Conservation (phyloP, 2,888 invertebrate genomes). For the Operophtera brumata region DNA sequence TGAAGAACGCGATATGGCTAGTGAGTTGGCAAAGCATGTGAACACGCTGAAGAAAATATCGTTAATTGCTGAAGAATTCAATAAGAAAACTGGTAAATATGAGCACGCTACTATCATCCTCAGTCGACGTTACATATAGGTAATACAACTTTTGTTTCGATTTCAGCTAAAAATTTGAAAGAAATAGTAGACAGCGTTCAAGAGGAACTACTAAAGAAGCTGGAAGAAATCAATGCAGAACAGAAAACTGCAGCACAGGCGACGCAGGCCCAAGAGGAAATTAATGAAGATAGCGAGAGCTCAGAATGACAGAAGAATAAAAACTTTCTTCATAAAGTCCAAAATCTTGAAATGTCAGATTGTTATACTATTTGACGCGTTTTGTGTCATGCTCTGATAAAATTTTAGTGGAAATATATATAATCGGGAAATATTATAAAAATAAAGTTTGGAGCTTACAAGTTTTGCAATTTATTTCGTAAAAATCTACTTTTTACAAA, state of each 20-base stretch:
- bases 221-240: slow-evolving; percentile 63
- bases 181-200: slow-evolving; percentile 74
- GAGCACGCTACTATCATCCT: background rate
- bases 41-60: slow-evolving; percentile 67
- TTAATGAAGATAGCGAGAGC: slow-evolving; percentile 4
- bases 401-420: slow-evolving; percentile 20
- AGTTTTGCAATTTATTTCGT: background rate
- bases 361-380: slow-evolving; percentile 14
- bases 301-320: slow-evolving; percentile 21
- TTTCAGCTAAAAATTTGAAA: slow-evolving; percentile 68
- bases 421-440: slow-evolving; percentile 7
- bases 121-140: no score
- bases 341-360: slow-evolving; percentile 10
- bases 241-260: slow-evolving; percentile 36
- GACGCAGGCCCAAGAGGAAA: slow-evolving; percentile 6
- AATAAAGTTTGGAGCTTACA: background rate
- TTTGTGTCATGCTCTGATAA: slow-evolving; percentile 7
- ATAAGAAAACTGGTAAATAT: slow-evolving; percentile 69
- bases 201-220: slow-evolving; percentile 67
- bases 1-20: slow-evolving; percentile 61
- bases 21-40: slow-evolving; percentile 64
- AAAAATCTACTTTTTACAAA: no score
- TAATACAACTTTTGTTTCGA: background rate
- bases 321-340: slow-evolving; percentile 9
- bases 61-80: slow-evolving; percentile 74